Percentiles rank a stretch among this genome's conserved stretches.
phyloP scores from a whole-genome alignment of 1,140 invertebrate genomes.

The Eriosoma lanigerum region DNA sequence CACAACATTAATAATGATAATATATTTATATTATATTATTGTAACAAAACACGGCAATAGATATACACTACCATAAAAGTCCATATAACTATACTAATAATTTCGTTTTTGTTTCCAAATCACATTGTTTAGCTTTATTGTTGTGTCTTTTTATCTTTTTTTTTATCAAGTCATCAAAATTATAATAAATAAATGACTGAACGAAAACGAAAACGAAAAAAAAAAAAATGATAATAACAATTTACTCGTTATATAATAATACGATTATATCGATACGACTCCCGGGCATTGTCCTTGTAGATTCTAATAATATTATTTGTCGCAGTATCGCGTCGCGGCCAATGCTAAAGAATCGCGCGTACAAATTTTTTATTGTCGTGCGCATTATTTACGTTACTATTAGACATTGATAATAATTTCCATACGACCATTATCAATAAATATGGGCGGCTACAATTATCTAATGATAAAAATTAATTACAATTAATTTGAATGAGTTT shows the following conservation, averaged over 20 bases:
- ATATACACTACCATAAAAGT: no score
- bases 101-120: no score
- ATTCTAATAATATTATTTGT: not conserved
- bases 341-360: not conserved
- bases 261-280: not conserved
- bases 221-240: conserved; percentile 7
- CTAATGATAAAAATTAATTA: no score
- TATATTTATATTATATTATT: no score
- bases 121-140: not conserved
- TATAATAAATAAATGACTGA: conserved; percentile 8
- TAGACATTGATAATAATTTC: no score
- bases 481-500: no score
- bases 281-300: not conserved
- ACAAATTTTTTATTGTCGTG: not conserved
- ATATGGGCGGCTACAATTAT: no score
- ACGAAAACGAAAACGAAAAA: no score
- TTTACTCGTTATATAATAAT: not conserved
- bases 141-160: not conserved
- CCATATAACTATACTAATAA: no score
- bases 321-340: not conserved
- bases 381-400: not conserved
- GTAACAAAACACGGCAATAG: no score
- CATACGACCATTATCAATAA: no score
- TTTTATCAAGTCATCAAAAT: not conserved
- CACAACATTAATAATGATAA: no score